Conservation (phyloP, 1,140 invertebrate species). For the Lucilia sericata region DNA sequence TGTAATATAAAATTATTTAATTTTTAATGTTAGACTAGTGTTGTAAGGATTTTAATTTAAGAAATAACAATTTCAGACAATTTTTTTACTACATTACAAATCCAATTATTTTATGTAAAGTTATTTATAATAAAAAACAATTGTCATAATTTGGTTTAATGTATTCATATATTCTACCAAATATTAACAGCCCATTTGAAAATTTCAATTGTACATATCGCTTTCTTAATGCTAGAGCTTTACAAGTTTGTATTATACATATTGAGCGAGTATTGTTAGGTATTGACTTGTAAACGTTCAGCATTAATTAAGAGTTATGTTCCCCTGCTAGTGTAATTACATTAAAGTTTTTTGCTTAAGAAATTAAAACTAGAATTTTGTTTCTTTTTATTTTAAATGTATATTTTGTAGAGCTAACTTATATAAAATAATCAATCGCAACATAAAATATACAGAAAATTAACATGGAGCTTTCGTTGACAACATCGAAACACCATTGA, state of each 20-base stretch:
- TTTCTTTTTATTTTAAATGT: slow-evolving; percentile 46
- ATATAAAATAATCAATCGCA: slow-evolving; percentile 33
- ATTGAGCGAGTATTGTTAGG: too few relatives aligned
- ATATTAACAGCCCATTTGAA: too few relatives aligned
- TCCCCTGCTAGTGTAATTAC: too few relatives aligned
- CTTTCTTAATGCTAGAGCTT: too few relatives aligned
- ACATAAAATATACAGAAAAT: slow-evolving; percentile 47
- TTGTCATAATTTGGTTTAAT: too few relatives aligned
- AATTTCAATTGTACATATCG: too few relatives aligned
- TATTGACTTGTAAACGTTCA: not conserved
- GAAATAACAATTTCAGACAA: too few relatives aligned
- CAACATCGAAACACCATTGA: slow-evolving; percentile 49
- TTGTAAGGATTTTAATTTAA: not conserved
- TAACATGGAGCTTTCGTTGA: not conserved
- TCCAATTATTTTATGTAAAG: too few relatives aligned
- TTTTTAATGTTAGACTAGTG: slow-evolving; percentile 26
- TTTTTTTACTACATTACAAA: too few relatives aligned
- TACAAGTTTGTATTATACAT: too few relatives aligned
- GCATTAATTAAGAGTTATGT: not conserved
- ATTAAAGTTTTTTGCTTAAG: not conserved
- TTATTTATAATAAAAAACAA: too few relatives aligned
- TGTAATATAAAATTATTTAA: slow-evolving; percentile 38
- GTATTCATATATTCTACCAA: too few relatives aligned
- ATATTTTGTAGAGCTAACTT: slow-evolving; percentile 48
- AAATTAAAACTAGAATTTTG: not conserved